Base-by-base conservation (phyloP, 2,888 invertebrate species). In the Linnaemya vulpina region DNA sequence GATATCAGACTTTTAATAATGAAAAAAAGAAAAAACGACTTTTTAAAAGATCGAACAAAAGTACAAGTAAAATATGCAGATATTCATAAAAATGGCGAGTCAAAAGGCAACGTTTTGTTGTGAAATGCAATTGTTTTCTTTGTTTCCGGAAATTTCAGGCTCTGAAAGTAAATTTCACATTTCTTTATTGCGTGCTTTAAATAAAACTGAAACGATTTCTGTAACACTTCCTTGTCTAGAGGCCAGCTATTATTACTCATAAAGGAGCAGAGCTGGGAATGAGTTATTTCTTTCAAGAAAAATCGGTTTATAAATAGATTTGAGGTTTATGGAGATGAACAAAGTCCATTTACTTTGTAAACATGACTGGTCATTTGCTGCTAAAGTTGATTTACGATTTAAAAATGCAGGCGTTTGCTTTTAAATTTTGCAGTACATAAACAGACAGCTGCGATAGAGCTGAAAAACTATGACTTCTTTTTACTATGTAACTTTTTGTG, bases 161-260 rank as follows among this genome's bases (percentile, higher is more conserved):
- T 17, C 25, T 9, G 9, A 38, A 8, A 11, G 1, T 49, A 35
- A 43, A 62, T 62, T 49, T 11, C 1, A 10, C 35, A 22, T 9
- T 38, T 35, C 8, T 10, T 65, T 17, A 53, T 43, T 65, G n/a
- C n/a, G 10, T 9, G n/a, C 8, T 25, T 51, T 20, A 22, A 60
- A 38, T 51, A 46, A 65, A 73, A 65, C 38, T 65, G 30, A 55
- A 65, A 38, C 40, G 20, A 62, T 51, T 67, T 65, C 20, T 67
- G 25, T 13, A 63, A 46, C 65, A 73, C 65, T 79, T 80, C 73
- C 79, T 73, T 58, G 67, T 73, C 79, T 67, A 67, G 49, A 80
- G 73, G 79, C 49, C 58, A 73, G 30, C 30, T 5, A 49, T 58
- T 62, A 40, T 73, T 73, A 73, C 25, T 80, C 65, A 73, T 73